Evolutionary conservation across 2,797 vertebrate genomes (phyloP), one percentile per base, ranked within the genome.

Genomic region (Rhadinocentrus ornatus): DNA sequence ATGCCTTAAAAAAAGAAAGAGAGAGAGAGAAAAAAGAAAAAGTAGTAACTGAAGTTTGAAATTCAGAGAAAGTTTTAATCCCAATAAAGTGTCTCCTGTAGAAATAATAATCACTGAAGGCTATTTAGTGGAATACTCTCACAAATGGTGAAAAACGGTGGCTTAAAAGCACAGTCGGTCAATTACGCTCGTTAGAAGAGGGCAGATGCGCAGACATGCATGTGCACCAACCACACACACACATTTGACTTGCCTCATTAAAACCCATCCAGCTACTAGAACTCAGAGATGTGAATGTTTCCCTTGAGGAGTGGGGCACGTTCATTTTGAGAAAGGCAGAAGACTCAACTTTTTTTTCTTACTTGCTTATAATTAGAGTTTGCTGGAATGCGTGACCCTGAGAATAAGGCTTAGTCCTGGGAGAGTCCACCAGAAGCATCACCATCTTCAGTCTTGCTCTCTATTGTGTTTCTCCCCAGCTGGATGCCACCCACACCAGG

Each of bases 181-280:
- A 94, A 93, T 93, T 93, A 93, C 73, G 85, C 90, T 93, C 83
- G 91, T 93, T 93, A 92, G 87, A 93, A 77, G 85, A 89, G 89
- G 92, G 84, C 89, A 87, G 86, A 91, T 81, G 88, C 78, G 84
- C 83, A 90, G 88, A 88, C 87, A 84, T 83, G 73, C 74, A 77
- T 80, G 80, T 85, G 69, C 80, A 76, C 69, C 61, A 75, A 63
- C 69, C 76, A 69, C 66, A 26, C 77, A 73, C 78, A 83, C 77
- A 77, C 73, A 71, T 77, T 94, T 92, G 91, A 93, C 91, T 93
- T 93, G 92, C 90, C 93, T 94, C 93, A 93, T 95, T 95, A 94
- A 94, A 94, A 93, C 90, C 85, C 88, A 92, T 93, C 92, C 90
- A 92, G 88, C 91, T 91, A 85, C 89, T 77, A 92, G 89, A 94